These are phyloP conservation scores for Caenorhabditis becei DNA, from an alignment of 2,888 invertebrate species.

Conservation along the genomic window DNA sequence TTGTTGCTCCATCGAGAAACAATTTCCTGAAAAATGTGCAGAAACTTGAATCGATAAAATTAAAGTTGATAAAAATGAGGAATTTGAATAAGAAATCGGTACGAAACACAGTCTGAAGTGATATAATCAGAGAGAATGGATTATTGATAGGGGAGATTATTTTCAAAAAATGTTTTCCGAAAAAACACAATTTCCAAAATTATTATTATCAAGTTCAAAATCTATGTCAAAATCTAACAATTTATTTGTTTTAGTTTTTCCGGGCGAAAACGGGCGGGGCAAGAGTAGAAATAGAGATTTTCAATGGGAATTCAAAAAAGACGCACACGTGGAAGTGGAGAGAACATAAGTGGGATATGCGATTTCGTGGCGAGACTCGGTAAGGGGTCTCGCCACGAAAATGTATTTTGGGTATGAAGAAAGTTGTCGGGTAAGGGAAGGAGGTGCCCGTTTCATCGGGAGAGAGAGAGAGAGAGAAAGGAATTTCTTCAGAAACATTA, in stretches of 20 bases:
- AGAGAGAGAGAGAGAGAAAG: neutral
- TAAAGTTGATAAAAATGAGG: no score
- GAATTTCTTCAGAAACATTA: neutral
- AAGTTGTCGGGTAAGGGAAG: no score
- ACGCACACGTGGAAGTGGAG: neutral
- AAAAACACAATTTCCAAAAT: constrained; percentile 3
- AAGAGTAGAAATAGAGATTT: no score
- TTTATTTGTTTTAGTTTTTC: no score
- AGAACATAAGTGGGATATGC: neutral
- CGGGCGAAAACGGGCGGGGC: no score
- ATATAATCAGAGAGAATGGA: neutral
- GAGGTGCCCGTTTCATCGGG: no score
- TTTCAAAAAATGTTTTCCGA: neutral
- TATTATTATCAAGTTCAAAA: no score
- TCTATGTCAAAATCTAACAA: no score
- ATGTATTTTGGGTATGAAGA: neutral
- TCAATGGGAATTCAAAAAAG: neutral
- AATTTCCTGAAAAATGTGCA: no score
- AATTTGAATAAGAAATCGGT: no score
- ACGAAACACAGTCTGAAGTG: constrained; percentile 7
- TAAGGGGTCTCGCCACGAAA: neutral
- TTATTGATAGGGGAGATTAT: neutral
- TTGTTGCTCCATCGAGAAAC: no score
- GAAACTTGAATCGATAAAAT: no score
- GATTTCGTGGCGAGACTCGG: neutral